A percentile compares a stretch with the other conserved stretches of the same genome.
These are phyloP conservation scores for Pseudococcus longispinus DNA, from an alignment of 2,888 invertebrate genomes.

Conservation along the genomic window DNA sequence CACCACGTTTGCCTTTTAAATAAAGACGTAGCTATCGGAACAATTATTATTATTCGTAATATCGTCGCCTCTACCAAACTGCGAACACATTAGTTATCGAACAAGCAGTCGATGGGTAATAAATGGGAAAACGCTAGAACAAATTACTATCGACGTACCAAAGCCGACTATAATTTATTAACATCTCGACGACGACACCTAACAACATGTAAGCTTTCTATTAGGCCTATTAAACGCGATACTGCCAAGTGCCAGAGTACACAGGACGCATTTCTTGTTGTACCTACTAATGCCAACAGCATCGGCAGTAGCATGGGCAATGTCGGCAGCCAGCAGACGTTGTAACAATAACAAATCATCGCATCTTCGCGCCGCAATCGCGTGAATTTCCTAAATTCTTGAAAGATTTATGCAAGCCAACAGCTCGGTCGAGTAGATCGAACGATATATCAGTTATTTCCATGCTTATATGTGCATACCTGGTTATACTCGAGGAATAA, in stretches of 20 bases:
- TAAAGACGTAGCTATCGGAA: neutral
- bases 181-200: conserved; percentile 18
- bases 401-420: neutral
- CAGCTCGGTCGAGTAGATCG: neutral
- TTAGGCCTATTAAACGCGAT: conserved; percentile 25
- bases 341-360: neutral
- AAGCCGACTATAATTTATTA: conserved; percentile 11
- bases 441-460: conserved; percentile 20
- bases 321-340: neutral
- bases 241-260: neutral
- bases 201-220: conserved; percentile 33
- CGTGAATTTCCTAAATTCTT: conserved; percentile 34
- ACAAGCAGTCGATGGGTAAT: conserved; percentile 14
- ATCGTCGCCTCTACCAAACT: conserved; percentile 9
- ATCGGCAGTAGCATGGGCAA: neutral
- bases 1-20: neutral
- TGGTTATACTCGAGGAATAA: neutral
- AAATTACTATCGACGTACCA: conserved; percentile 20
- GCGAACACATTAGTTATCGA: conserved; percentile 11
- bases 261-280: neutral
- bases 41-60: conserved; percentile 28
- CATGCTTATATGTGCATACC: neutral
- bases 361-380: neutral
- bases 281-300: neutral
- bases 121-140: conserved; percentile 10